These are phyloP conservation scores for Eueremaeus valkanovi DNA, from an alignment of 2,888 invertebrate genomes.

Conservation along the genomic window DNA sequence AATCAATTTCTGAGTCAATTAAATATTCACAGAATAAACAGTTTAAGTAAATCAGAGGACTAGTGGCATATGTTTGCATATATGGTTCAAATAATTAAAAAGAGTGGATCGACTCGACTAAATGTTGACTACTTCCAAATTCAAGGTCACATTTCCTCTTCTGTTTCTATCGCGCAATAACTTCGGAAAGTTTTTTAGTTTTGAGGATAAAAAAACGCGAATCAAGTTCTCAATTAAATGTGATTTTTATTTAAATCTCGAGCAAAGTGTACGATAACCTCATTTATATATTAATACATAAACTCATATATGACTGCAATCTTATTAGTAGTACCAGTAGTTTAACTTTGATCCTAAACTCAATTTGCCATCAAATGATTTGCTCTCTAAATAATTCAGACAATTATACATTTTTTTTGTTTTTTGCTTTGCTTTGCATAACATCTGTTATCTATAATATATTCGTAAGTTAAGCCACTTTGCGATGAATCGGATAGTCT, in stretches of 20 bases:
- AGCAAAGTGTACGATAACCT: constrained; percentile 1
- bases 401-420: not conserved
- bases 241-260: not conserved
- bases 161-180: not conserved
- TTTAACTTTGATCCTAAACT: not conserved
- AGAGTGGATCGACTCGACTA: not conserved
- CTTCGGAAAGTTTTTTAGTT: constrained; percentile 13
- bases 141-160: not conserved
- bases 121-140: not conserved
- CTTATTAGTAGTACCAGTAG: not conserved
- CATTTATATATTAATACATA: not conserved
- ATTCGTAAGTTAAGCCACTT: too few species aligned
- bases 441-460: too few species aligned
- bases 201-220: not conserved
- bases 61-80: not conserved
- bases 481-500: too few species aligned
- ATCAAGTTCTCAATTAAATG: not conserved
- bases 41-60: not conserved
- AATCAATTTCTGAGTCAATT: not conserved
- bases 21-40: not conserved
- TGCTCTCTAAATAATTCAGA: not conserved
- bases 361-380: not conserved
- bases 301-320: not conserved
- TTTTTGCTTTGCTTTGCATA: not conserved
- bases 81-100: not conserved